phyloP scores from a whole-genome alignment of 1,140 invertebrate species.

The Tetramorium parvispinum region DNA sequence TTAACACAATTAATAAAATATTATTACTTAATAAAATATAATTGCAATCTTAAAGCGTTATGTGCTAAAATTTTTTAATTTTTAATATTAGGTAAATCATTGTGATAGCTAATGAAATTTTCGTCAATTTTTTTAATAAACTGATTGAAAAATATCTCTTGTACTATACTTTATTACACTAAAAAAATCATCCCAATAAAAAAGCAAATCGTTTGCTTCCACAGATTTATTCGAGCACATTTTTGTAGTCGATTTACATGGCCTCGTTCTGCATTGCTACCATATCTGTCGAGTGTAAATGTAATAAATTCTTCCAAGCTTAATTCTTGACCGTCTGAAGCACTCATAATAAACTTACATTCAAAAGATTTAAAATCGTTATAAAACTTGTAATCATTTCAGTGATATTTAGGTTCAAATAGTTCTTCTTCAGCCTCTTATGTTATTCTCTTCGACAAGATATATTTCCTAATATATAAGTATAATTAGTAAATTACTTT shows the following conservation, averaged over 20 bases:
- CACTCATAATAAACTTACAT: constrained; percentile 2
- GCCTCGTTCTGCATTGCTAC: neutral
- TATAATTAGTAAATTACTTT: neutral
- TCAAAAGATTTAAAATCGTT: neutral
- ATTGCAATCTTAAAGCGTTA: neutral
- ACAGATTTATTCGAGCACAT: constrained; percentile 53
- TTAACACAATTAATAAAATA: neutral
- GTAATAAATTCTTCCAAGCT: constrained; percentile 19
- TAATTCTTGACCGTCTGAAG: constrained; percentile 11
- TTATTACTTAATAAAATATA: neutral
- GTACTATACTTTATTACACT: constrained; percentile 30
- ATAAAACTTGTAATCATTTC: neutral
- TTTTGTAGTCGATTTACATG: constrained; percentile 43
- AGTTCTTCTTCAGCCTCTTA: neutral
- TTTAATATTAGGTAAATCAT: neutral
- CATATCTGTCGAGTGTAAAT: neutral
- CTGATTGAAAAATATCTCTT: constrained; percentile 28
- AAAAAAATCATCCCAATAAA: neutral
- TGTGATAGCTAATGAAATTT: neutral
- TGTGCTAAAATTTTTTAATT: neutral
- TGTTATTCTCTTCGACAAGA: neutral
- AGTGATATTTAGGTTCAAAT: neutral
- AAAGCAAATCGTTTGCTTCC: constrained; percentile 24
- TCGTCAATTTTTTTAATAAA: neutral
- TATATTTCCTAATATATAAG: neutral